phyloP scores from a whole-genome alignment of 2,888 invertebrate genomes.

The Macrophya alboannulata region DNA sequence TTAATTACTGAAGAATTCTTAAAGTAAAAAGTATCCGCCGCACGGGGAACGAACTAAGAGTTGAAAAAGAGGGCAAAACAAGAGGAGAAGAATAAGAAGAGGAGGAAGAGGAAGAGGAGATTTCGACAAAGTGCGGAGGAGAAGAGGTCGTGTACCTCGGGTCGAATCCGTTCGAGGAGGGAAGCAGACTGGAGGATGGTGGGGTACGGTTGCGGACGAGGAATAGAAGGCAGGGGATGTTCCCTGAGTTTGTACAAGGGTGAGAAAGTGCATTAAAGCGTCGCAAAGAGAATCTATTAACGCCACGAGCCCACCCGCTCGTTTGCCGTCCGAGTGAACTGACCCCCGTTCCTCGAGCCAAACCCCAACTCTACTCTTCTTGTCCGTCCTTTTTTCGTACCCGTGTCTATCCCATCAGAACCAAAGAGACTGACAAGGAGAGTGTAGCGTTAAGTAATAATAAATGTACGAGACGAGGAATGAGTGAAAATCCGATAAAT shows the following conservation, averaged over 20 bases:
- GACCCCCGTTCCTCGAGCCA: background rate
- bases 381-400: background rate
- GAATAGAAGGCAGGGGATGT: background rate
- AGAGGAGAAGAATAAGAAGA: background rate
- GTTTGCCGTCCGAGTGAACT: conserved; percentile 49
- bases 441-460: conserved; percentile 43
- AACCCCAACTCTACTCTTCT: background rate
- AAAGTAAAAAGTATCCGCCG: conserved; percentile 44
- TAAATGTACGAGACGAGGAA: background rate
- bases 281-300: conserved; percentile 54
- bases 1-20: conserved; percentile 67
- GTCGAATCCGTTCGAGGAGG: conserved; percentile 1
- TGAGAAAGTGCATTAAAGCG: conserved; percentile 53
- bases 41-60: background rate
- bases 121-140: conserved; percentile 37
- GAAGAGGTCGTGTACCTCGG: conserved; percentile 31
- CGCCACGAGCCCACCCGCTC: conserved; percentile 36
- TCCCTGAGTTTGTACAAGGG: conserved; percentile 32
- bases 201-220: background rate
- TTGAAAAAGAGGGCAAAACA: conserved; percentile 8
- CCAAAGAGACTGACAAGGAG: conserved; percentile 6
- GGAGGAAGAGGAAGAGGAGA: background rate
- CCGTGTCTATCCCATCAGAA: conserved; percentile 9
- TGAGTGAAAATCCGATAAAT: conserved; percentile 36
- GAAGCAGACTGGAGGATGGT: background rate